Conservation (phyloP, 2,797 vertebrate genomes). For the Phoeniculus purpureus region DNA sequence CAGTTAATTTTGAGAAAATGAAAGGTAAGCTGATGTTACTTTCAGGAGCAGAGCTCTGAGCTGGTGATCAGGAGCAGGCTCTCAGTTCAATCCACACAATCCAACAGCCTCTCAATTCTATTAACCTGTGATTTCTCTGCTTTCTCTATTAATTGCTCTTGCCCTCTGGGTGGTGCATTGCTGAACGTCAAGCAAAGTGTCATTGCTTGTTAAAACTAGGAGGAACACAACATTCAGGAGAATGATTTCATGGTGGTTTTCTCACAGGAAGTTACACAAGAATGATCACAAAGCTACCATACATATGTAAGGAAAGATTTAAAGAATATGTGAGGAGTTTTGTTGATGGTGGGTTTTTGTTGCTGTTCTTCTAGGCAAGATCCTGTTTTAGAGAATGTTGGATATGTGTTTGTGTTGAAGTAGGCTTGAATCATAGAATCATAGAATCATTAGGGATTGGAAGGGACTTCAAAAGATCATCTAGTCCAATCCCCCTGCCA, state of each 20-base stretch:
- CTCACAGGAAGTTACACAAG: neutral
- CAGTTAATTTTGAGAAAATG: neutral
- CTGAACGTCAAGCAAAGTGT: neutral
- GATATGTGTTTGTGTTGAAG: neutral
- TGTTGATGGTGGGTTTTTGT: accelerated
- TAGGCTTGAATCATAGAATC: neutral
- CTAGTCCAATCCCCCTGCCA: too few relatives aligned
- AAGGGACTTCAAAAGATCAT: too few relatives aligned
- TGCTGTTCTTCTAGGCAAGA: neutral
- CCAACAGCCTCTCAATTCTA: neutral
- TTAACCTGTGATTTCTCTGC: neutral
- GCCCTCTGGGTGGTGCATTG: neutral
- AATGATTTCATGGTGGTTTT: neutral
- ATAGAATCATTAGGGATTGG: too few relatives aligned
- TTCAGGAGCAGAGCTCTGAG: neutral
- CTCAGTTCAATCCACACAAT: neutral
- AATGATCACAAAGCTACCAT: neutral
- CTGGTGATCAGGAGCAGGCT: neutral
- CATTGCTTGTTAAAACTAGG: neutral
- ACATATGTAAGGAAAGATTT: neutral
- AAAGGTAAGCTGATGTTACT: neutral
- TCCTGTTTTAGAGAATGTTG: neutral
- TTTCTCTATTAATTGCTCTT: neutral
- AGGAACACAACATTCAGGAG: neutral
- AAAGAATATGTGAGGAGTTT: neutral